Conservation (phyloP, 2,113 vertebrate species). For the Brachypteracias leptosomus region DNA sequence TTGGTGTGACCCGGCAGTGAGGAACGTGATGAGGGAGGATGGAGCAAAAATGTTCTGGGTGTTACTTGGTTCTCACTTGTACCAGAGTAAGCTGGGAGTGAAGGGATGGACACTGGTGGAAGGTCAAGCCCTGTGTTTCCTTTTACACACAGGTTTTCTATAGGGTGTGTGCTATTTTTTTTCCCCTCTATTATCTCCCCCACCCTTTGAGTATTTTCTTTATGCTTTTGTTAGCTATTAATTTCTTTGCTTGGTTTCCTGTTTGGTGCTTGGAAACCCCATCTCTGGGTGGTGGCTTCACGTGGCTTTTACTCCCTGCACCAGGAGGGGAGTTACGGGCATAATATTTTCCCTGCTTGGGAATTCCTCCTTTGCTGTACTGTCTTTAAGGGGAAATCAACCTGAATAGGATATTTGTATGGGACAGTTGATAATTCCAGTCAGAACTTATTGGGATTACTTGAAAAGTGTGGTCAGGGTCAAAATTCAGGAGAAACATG, state of each 20-base stretch:
- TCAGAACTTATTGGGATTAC: neutral
- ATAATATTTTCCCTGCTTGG: neutral
- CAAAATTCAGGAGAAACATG: neutral
- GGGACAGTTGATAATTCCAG: neutral
- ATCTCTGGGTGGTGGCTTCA: neutral
- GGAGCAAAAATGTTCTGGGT: neutral
- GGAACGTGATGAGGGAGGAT: neutral
- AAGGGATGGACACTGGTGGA: neutral
- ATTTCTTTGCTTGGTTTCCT: neutral
- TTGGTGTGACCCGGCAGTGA: neutral
- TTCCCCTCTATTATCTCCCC: neutral
- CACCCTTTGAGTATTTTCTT: neutral
- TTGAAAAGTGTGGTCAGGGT: neutral
- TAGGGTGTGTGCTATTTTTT: neutral
- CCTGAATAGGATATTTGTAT: neutral
- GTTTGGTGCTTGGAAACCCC: neutral
- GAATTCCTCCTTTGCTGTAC: rapidly evolving
- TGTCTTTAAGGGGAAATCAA: neutral
- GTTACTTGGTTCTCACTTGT: neutral
- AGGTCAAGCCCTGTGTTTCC: neutral
- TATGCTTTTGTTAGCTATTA: neutral
- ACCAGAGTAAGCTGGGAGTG: neutral
- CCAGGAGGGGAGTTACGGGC: neutral
- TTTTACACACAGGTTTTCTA: neutral
- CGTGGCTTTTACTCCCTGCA: neutral